Evolutionary conservation across 2,888 invertebrate genomes (phyloP).

Genomic region (Lycophotia porphyrea): DNA sequence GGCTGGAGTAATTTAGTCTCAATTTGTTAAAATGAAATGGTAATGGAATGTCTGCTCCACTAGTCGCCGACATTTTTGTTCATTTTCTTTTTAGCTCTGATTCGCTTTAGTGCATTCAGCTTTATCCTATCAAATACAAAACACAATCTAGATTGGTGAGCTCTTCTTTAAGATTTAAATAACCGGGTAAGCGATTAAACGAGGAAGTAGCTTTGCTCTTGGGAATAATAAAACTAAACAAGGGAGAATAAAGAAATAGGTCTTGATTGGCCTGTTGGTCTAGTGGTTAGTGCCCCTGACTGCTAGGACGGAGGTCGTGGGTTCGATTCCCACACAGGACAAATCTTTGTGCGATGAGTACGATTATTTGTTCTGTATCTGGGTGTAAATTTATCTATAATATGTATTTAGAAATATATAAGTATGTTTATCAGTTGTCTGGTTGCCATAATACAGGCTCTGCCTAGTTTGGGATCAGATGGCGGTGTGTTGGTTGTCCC

Average conservation of each 20-base stretch:
- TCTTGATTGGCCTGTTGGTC: too few relatives aligned
- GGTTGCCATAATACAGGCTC: too few relatives aligned
- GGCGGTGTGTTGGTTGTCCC: too few relatives aligned
- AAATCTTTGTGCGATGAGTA: too few relatives aligned
- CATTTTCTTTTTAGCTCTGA: not conserved
- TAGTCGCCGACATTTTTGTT: not conserved
- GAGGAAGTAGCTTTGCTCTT: not conserved
- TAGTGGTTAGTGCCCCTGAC: too few relatives aligned
- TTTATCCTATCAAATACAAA: not conserved
- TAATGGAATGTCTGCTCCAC: conserved; percentile 29
- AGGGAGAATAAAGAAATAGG: not conserved
- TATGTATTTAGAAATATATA: too few relatives aligned
- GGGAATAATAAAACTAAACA: not conserved
- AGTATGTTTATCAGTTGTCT: too few relatives aligned
- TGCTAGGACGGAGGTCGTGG: too few relatives aligned
- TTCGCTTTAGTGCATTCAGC: conserved; percentile 11
- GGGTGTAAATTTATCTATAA: too few relatives aligned
- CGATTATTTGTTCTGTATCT: too few relatives aligned
- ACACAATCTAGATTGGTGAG: not conserved
- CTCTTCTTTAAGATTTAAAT: not conserved
- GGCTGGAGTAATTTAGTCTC: not conserved
- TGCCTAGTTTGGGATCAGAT: too few relatives aligned
- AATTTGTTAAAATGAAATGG: conserved; percentile 17
- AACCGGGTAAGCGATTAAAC: not conserved
- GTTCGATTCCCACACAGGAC: too few relatives aligned